Percentiles rank a stretch among this genome's conserved stretches.
Evolutionary conservation across 2,113 vertebrate genomes (phyloP).

Genomic region (Eublepharis macularius): DNA sequence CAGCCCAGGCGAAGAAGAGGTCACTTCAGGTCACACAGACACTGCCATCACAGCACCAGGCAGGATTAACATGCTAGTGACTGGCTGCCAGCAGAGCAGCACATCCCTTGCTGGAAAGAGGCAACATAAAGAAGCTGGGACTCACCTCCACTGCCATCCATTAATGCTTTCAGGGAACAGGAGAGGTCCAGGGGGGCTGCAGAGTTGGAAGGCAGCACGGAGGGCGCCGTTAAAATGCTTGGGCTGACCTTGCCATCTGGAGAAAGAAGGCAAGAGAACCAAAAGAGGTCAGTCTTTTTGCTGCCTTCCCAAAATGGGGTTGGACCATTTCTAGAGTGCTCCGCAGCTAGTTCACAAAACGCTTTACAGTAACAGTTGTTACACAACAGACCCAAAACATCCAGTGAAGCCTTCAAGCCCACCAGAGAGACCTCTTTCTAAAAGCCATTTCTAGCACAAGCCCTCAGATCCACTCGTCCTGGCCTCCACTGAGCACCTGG

Average conservation of each 20-base stretch:
- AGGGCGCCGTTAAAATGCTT: constrained; percentile 79
- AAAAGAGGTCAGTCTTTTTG: constrained; percentile 13
- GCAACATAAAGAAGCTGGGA: constrained; percentile 9
- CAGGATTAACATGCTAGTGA: no score
- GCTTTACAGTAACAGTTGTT: no score
- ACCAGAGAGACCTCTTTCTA: background rate
- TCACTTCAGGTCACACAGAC: background rate
- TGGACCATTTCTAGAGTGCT: no score
- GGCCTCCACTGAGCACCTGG: background rate
- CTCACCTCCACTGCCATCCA: constrained; percentile 84
- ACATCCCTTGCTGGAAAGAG: no score
- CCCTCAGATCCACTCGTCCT: no score
- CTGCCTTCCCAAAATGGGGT: background rate
- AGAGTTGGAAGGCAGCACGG: constrained; percentile 75
- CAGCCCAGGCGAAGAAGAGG: no score
- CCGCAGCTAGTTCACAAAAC: no score
- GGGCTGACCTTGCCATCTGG: constrained; percentile 86
- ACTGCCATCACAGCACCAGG: background rate
- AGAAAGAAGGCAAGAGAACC: background rate
- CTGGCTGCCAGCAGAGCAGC: no score
- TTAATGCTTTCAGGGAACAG: constrained; percentile 83
- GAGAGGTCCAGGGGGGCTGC: constrained; percentile 83
- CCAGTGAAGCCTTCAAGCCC: no score
- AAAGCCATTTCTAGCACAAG: background rate
- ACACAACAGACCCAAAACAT: no score